A percentile compares a stretch with the other conserved stretches of the same genome.
Evolutionary conservation across 2,113 vertebrate genomes (phyloP).

Genomic region (Varanus komodoensis): DNA sequence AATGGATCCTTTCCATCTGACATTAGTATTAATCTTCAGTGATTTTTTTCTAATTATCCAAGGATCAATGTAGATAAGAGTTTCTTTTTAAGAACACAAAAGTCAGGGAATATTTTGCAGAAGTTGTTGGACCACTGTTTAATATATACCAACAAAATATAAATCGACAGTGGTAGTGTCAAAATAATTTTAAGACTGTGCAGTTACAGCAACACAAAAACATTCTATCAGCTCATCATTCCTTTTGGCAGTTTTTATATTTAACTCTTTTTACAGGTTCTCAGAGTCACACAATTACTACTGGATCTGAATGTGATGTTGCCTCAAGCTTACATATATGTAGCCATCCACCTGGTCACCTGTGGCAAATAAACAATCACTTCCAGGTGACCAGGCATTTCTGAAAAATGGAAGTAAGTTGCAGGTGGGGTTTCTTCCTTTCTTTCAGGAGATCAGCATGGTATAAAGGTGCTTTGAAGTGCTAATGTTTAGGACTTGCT

Average conservation of each 20-base stretch:
- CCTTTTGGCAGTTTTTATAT: constrained; percentile 3
- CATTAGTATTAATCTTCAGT: not conserved
- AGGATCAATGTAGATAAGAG: not conserved
- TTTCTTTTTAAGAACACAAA: not conserved
- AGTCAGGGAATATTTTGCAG: not conserved
- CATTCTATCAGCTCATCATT: not conserved
- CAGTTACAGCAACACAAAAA: not conserved
- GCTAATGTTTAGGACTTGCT: not conserved
- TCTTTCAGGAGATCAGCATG: not conserved
- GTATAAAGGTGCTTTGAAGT: not conserved
- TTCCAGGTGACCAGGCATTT: not conserved
- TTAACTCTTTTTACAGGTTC: not conserved
- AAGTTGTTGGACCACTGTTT: not conserved
- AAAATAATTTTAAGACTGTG: constrained; percentile 9
- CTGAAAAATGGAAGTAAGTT: not conserved
- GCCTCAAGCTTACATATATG: not conserved
- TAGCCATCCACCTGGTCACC: not conserved
- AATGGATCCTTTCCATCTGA: not conserved
- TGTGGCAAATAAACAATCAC: not conserved
- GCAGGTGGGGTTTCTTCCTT: not conserved
- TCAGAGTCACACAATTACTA: not conserved
- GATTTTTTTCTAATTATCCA: not conserved
- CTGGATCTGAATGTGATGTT: not conserved
- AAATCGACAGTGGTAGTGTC: constrained; percentile 5
- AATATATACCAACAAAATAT: not conserved